These are phyloP conservation scores for Mantis religiosa DNA, from an alignment of 2,888 invertebrate genomes.

Conservation along the genomic window DNA sequence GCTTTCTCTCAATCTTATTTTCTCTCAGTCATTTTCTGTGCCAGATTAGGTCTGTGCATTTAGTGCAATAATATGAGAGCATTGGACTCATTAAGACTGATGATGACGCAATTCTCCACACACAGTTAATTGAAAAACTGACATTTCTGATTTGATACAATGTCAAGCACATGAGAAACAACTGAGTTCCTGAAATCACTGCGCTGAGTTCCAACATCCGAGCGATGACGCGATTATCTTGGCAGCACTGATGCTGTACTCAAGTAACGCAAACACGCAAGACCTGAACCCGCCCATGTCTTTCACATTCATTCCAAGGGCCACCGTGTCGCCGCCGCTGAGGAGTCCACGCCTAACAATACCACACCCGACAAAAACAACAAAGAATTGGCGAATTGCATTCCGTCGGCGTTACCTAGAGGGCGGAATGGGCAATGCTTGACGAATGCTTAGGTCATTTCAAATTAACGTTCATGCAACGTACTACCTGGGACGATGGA, in stretches of 20 bases:
- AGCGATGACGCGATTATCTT: background rate
- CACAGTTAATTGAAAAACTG: too few species aligned
- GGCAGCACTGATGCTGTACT: background rate
- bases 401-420: background rate
- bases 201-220: background rate
- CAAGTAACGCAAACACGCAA: background rate
- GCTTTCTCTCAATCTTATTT: too few species aligned
- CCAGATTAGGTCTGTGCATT: too few species aligned
- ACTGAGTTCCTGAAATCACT: background rate
- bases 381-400: background rate
- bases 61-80: too few species aligned
- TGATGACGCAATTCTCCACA: too few species aligned
- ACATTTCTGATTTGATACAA: too few species aligned
- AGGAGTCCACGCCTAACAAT: background rate
- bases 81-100: too few species aligned
- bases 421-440: background rate
- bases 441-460: background rate
- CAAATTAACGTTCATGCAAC: too few species aligned
- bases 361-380: background rate
- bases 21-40: too few species aligned
- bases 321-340: background rate
- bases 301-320: background rate
- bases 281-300: background rate
- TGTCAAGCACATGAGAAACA: background rate
- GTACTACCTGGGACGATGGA: too few species aligned